phyloP scores from a whole-genome alignment of 2,113 vertebrate species.

The Nannospalax galili region DNA sequence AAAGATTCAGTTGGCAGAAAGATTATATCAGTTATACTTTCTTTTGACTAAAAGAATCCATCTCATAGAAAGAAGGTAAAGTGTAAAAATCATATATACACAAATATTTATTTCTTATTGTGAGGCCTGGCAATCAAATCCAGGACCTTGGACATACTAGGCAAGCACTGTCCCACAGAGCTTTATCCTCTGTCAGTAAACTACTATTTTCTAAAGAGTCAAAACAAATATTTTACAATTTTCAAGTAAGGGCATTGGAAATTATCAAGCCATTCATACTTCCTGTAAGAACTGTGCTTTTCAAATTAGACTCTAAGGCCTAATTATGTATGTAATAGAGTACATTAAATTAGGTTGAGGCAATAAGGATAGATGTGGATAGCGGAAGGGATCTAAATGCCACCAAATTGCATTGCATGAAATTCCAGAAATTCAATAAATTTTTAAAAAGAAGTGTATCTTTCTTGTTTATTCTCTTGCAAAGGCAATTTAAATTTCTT shows the following conservation, averaged over 20 bases:
- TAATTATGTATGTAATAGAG: too few species aligned
- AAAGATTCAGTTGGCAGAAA: neutral
- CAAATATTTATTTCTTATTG: neutral
- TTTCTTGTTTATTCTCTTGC: slow-evolving; percentile 13
- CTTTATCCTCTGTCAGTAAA: neutral
- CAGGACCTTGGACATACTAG: neutral
- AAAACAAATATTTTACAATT: neutral
- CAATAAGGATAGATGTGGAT: too few species aligned
- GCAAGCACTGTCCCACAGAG: neutral
- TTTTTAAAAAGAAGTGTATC: neutral
- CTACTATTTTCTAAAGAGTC: slow-evolving; percentile 22
- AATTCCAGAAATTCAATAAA: too few species aligned
- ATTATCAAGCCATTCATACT: neutral
- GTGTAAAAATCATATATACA: neutral
- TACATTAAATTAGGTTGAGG: too few species aligned
- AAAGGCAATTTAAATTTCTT: neutral
- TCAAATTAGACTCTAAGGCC: too few species aligned
- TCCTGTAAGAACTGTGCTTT: neutral
- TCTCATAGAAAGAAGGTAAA: neutral
- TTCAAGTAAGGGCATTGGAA: neutral
- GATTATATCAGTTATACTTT: neutral
- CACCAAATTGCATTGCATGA: too few species aligned
- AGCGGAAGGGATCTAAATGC: too few species aligned
- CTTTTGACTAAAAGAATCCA: slow-evolving; percentile 13
- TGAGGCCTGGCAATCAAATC: neutral